Base-by-base conservation (phyloP, 2,113 vertebrate species). In the Drymodes brunneopygia region DNA sequence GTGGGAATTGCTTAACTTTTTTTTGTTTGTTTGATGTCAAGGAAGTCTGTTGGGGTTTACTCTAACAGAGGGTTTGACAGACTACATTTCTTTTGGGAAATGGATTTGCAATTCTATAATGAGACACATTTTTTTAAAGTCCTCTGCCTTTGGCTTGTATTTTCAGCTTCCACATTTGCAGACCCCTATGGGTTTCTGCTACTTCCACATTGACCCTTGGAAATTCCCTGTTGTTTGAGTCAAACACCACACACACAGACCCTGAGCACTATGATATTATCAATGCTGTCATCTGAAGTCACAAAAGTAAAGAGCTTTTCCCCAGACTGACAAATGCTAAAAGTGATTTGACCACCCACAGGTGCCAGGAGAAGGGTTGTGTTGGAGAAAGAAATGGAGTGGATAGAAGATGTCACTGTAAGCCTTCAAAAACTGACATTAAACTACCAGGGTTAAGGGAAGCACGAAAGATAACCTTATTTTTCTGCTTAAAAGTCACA, bases 91-190 rank as follows among this genome's bases (percentile, higher is more conserved):
- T 86, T 84, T 47, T 15, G 74, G 50, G 48, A 86, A 95, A 74
- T 2, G 5, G 33, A 56, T 75, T 35, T 87, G 14, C 25, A 67
- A 10, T 75, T 88, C 38, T 74, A 0, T 36, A 54, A 24, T 0
- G 2, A 15, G 25, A 27, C 4, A 42, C 0, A 0, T 54, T 70
- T 60, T 28, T 33, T 81, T 36, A 1, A 62, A 67, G 28, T 61
- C 25, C 21, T 74, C n/a, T 84, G 28, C 31, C n/a, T 31, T 80
- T 54, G 29, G 31, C 42, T 17, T 35, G 7, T 67, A 6, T 71
- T 48, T 82, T 74, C 57, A 60, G 10, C 61, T 65, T 24, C 38
- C 11, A 11, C 6, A 7, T 47, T 45, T 66, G 28, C n/a, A 75
- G 53, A 57, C 4, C 8, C 47, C 31, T 65, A 28, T 18, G 51